Conservation (phyloP, 2,888 invertebrate species). For the Netelia virgata region DNA sequence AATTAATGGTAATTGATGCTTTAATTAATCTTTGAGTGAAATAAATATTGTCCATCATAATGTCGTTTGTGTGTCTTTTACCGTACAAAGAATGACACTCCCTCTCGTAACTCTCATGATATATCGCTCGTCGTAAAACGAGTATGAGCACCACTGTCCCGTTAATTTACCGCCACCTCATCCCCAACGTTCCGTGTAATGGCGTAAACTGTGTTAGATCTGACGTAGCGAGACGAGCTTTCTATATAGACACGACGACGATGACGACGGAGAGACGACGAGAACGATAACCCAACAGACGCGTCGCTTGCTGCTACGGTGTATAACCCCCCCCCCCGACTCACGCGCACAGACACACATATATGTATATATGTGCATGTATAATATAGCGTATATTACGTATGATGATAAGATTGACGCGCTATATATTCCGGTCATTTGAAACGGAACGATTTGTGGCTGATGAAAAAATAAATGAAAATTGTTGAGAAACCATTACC, state of each 20-base stretch:
- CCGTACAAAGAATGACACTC: constrained; percentile 8
- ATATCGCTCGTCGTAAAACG: constrained; percentile 25
- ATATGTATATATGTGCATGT: not conserved
- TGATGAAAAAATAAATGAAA: not conserved
- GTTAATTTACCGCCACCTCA: constrained; percentile 56
- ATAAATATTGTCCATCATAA: not conserved
- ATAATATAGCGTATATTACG: not conserved
- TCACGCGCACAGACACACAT: not conserved
- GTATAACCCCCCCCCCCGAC: not conserved
- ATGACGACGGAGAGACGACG: constrained; percentile 15
- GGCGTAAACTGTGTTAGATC: constrained; percentile 51
- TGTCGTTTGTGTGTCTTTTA: constrained; percentile 7
- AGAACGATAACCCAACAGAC: constrained; percentile 55
- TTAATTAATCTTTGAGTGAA: not conserved
- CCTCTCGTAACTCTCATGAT: constrained; percentile 20
- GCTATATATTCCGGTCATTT: not conserved
- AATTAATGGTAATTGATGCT: not conserved
- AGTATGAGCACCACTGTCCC: constrained; percentile 50
- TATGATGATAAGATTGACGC: constrained; percentile 29
- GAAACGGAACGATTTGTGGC: not conserved
- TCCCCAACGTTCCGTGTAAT: constrained; percentile 55
- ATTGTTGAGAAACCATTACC: not conserved
- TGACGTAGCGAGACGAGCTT: constrained; percentile 51
- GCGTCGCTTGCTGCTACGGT: constrained; percentile 38
- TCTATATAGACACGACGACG: constrained; percentile 27